Conservation (phyloP, 2,888 invertebrate species). For the Tipula unca region DNA sequence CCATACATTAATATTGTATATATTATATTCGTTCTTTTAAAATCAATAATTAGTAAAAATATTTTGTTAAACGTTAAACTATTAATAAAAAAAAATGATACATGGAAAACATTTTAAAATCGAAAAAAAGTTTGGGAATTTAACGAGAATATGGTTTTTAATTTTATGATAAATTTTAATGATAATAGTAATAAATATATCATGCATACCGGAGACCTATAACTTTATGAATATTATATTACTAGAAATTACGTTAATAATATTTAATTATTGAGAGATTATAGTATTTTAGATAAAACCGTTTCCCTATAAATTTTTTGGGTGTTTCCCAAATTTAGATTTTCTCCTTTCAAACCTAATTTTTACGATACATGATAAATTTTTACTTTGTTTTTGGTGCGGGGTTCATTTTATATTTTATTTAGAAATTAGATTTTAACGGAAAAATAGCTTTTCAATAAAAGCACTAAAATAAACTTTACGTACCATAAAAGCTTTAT, state of each 20-base stretch:
- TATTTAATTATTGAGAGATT: background rate
- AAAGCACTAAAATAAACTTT: background rate
- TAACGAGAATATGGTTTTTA: background rate
- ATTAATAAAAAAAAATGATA: background rate
- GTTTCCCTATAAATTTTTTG: background rate
- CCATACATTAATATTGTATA: too few species aligned
- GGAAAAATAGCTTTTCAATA: background rate
- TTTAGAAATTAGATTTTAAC: background rate
- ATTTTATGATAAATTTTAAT: background rate
- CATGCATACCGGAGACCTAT: background rate
- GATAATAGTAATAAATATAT: background rate
- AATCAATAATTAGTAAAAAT: background rate
- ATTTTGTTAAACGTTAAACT: background rate
- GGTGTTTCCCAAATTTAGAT: background rate
- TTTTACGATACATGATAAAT: background rate
- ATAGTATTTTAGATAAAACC: background rate
- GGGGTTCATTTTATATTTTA: background rate
- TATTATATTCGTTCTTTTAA: background rate
- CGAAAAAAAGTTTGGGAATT: background rate
- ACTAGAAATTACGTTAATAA: background rate
- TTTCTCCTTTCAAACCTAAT: background rate
- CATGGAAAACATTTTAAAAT: background rate
- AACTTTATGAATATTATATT: background rate
- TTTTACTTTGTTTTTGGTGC: background rate
- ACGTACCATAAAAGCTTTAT: background rate